Percentiles rank a stretch among this genome's conserved stretches.
phyloP scores from a whole-genome alignment of 2,888 invertebrate genomes.

The Standfussiana lucernea region DNA sequence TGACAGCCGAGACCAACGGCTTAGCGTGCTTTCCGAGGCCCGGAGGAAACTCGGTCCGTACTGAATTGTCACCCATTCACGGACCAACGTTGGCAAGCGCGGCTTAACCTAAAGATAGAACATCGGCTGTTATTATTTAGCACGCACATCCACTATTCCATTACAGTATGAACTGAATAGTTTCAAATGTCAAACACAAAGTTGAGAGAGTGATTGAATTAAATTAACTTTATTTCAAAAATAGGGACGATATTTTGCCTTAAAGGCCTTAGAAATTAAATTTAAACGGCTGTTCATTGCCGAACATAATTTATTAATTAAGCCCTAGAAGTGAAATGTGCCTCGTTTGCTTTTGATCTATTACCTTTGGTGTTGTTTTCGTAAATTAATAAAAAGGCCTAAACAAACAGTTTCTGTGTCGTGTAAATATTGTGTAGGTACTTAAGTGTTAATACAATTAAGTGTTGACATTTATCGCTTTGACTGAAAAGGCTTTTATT shows the following conservation, averaged over 20 bases:
- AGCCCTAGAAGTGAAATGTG: slow-evolving; percentile 54
- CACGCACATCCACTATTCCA: not conserved
- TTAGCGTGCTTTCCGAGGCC: too few species aligned
- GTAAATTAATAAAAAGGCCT: slow-evolving; percentile 58
- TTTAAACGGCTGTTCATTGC: slow-evolving; percentile 62
- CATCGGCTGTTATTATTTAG: too few species aligned
- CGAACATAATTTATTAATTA: slow-evolving; percentile 68
- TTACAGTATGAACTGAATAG: not conserved
- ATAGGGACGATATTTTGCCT: slow-evolving; percentile 9
- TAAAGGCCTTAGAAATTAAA: slow-evolving; percentile 60
- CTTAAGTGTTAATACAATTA: slow-evolving; percentile 31
- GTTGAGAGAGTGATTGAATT: slow-evolving; percentile 19
- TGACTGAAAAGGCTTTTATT: slow-evolving; percentile 13
- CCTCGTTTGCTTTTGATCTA: slow-evolving; percentile 60
- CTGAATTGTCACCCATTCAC: too few species aligned
- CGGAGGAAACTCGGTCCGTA: too few species aligned
- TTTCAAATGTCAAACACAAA: slow-evolving; percentile 14
- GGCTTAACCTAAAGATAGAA: too few species aligned
- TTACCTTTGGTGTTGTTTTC: slow-evolving; percentile 54
- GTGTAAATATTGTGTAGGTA: slow-evolving; percentile 37
- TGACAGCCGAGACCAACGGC: too few species aligned
- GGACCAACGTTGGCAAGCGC: too few species aligned
- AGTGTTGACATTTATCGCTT: slow-evolving; percentile 25
- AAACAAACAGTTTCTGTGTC: slow-evolving; percentile 51
- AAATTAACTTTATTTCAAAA: slow-evolving; percentile 33